Conservation (phyloP, 2,113 vertebrate species). For the Cephalopterus ornatus region DNA sequence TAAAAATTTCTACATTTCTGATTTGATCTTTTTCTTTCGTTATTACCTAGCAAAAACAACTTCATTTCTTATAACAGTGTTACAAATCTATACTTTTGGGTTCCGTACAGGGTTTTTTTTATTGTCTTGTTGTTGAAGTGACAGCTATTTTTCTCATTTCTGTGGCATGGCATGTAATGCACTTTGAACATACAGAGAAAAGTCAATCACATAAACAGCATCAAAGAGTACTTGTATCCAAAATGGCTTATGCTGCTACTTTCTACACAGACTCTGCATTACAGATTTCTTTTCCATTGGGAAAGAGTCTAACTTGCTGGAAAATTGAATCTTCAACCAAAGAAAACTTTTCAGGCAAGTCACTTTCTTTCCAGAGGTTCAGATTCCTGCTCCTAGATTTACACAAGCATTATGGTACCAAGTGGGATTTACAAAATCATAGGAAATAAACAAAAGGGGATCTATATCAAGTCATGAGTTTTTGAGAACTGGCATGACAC, state of each 20-base stretch:
- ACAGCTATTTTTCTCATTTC: neutral
- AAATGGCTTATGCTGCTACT: neutral
- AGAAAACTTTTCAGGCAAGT: neutral
- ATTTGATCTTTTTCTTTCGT: neutral
- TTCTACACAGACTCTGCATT: neutral
- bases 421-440: neutral
- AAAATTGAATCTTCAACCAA: neutral
- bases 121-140: neutral
- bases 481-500: neutral
- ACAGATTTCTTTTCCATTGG: neutral
- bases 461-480: neutral
- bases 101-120: neutral
- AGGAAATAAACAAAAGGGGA: neutral
- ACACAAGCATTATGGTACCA: neutral
- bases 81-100: neutral
- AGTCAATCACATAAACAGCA: neutral
- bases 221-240: neutral
- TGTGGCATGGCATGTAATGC: neutral
- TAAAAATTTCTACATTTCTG: neutral
- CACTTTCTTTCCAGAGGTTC: neutral
- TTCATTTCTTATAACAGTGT: neutral
- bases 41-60: neutral
- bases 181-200: neutral
- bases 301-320: neutral
- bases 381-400: neutral